Base-by-base conservation (phyloP, 1,140 invertebrate species). In the Drosophila jambulina region DNA sequence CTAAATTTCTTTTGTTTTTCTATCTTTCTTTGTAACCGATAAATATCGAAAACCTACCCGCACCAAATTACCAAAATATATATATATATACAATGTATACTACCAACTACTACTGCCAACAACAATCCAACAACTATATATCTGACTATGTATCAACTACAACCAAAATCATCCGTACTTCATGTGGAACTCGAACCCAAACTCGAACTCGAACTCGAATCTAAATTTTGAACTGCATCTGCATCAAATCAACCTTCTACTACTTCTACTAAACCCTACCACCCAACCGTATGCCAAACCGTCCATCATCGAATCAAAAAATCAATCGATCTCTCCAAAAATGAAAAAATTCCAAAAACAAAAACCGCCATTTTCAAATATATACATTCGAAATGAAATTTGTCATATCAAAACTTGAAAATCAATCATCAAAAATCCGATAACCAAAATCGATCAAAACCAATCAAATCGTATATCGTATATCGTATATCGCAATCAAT, bases 401-500 rank as follows among this genome's bases (percentile, higher is more conserved):
- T 68, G 61, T 34, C 46, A 53, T 64, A 60, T 51, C 34, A 25
- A 71, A 78, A 25, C 51, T 21, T 34, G 21, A 34, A 53, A 36
- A 54, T 54, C 51, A 54, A 56, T 34, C 53, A 56, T 56, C 34
- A 56, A 25, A 38, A 56, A 54, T 36, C 32, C 51, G 49, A 53
- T 53, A 53, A 36, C 40, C 29, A 69, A 81, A 61, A 77, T 76
- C 75, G 67, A 65, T 78, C 78, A 59, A 82, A 60, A 53, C 63
- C 65, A 63, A 67, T 54, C 71, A 85, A 84, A 74, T 88, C 83
- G 69, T 88, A 69, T 84, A 74, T 85, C 67, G 71, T 80, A 82
- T 75, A 83, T 80, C 82, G 62, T 65, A 75, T 78, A 76, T 85
- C 82, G 82, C 82, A 81, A 85, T 86, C 82, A 74, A 81, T 95